phyloP scores from a whole-genome alignment of 2,113 vertebrate genomes.

The Cepphus grylle region DNA sequence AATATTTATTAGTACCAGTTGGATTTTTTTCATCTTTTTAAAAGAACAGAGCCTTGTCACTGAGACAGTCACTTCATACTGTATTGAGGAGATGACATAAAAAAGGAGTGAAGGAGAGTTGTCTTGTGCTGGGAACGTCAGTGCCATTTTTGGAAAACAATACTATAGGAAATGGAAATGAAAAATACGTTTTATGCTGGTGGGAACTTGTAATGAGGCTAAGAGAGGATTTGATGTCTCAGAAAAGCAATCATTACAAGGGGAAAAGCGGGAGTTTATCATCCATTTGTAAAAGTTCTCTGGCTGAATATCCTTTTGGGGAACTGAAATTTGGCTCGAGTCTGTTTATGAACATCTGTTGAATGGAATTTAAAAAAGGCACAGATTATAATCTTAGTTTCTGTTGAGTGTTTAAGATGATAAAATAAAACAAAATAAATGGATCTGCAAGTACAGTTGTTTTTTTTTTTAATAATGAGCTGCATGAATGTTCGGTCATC shows the following conservation, averaged over 20 bases:
- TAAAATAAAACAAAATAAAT: not conserved
- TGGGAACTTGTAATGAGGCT: conserved; percentile 61
- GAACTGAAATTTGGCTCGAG: conserved; percentile 53
- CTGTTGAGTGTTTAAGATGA: not conserved
- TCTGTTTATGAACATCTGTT: conserved; percentile 52
- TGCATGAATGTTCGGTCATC: not conserved
- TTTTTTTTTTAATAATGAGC: not conserved
- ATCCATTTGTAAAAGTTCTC: conserved; percentile 53
- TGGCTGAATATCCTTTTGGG: conserved; percentile 39
- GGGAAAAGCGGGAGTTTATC: conserved; percentile 7
- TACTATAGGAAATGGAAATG: conserved; percentile 48
- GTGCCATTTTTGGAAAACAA: conserved; percentile 34
- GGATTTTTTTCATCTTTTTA: not conserved
- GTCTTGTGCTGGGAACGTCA: not conserved
- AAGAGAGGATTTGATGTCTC: conserved; percentile 55
- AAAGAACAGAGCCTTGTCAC: not conserved
- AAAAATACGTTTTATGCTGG: conserved; percentile 49
- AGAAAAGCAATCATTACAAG: conserved; percentile 39
- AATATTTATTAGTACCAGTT: conserved; percentile 39
- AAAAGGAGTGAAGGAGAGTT: conserved; percentile 4
- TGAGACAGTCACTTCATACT: not conserved
- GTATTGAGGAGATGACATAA: not conserved
- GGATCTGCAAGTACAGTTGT: not conserved
- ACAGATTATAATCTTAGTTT: conserved; percentile 52
- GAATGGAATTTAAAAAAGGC: conserved; percentile 57